phyloP scores from a whole-genome alignment of 2,113 vertebrate genomes.

The Elephas maximus region DNA sequence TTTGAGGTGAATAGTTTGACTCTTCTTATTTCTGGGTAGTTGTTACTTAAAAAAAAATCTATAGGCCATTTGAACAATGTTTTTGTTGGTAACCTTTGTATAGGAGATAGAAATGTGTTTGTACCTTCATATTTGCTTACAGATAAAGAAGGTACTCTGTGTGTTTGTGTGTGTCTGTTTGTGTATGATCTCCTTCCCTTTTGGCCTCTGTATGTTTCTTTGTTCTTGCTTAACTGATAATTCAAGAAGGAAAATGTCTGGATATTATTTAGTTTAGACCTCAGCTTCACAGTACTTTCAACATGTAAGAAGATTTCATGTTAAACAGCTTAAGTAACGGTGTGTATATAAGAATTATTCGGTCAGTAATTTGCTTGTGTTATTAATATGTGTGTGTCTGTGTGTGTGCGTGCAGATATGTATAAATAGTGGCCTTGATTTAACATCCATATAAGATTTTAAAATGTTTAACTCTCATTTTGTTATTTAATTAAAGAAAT shows the following conservation, averaged over 20 bases:
- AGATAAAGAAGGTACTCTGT: neutral
- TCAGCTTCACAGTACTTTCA: slow-evolving; percentile 36
- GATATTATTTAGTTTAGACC: slow-evolving; percentile 62
- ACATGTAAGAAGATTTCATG: slow-evolving; percentile 61
- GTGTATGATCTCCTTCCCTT: neutral
- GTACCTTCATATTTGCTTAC: slow-evolving; percentile 48
- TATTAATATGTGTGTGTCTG: neutral
- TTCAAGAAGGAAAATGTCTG: slow-evolving; percentile 28
- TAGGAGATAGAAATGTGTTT: neutral
- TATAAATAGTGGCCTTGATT: slow-evolving; percentile 67
- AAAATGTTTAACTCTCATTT: slow-evolving; percentile 82
- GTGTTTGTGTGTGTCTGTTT: neutral
- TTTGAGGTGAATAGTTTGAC: neutral
- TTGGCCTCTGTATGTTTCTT: slow-evolving; percentile 36
- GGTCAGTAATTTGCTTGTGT: slow-evolving; percentile 56
- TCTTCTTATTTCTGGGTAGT: slow-evolving; percentile 36
- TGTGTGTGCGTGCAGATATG: neutral
- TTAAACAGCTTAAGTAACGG: slow-evolving; percentile 50
- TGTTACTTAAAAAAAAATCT: slow-evolving; percentile 36
- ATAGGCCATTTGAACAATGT: slow-evolving; percentile 9
- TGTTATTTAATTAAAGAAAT: slow-evolving; percentile 74
- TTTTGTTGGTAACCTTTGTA: neutral
- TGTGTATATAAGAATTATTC: neutral
- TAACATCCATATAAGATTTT: slow-evolving; percentile 63
- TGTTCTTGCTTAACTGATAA: slow-evolving; percentile 64